phyloP scores from a whole-genome alignment of 92 coral and sea anemone species.

The Bergia sp. region DNA sequence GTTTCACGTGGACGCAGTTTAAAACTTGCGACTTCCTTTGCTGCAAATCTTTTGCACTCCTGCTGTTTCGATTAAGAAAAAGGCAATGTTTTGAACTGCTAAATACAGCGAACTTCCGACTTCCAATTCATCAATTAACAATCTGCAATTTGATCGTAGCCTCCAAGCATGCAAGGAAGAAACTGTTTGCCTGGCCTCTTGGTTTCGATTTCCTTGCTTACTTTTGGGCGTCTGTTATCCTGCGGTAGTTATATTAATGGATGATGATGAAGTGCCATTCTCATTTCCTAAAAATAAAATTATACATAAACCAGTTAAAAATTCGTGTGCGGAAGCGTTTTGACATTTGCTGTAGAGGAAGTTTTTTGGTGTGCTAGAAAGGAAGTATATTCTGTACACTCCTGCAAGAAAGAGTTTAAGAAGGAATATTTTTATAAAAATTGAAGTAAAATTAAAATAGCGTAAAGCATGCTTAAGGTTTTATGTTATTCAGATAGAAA shows the following conservation, averaged over 20 bases:
- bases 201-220: background rate
- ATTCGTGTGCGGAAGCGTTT: background rate
- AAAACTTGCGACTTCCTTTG: background rate
- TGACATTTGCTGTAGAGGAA: background rate
- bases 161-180: background rate
- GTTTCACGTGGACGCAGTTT: background rate
- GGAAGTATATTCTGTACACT: background rate
- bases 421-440: background rate
- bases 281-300: background rate
- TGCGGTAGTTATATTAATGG: background rate
- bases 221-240: background rate
- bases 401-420: background rate
- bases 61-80: background rate
- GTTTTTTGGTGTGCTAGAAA: background rate
- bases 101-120: background rate
- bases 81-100: background rate
- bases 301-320: background rate
- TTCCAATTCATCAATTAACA: background rate
- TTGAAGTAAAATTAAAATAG: background rate
- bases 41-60: background rate
- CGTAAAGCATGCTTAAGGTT: background rate
- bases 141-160: constrained; percentile 1
- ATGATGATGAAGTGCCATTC: background rate
- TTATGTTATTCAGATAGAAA: background rate
- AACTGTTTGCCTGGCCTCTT: background rate